These are phyloP conservation scores for Osmerus eperlanus DNA, from an alignment of 2,113 vertebrate species.

Conservation along the genomic window DNA sequence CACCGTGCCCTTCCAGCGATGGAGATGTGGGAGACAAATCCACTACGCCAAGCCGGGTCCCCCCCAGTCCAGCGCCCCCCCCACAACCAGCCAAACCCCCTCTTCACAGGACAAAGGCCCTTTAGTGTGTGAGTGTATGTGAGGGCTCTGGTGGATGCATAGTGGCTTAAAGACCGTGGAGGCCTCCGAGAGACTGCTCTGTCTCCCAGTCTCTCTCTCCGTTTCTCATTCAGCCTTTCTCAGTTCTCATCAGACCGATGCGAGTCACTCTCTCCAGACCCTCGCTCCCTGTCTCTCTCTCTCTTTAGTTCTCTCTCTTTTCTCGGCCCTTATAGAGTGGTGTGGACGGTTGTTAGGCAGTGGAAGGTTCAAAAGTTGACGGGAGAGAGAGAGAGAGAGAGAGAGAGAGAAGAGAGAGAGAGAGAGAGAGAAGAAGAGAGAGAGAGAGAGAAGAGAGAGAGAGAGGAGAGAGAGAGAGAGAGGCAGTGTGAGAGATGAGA, in stretches of 20 bases:
- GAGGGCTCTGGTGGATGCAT: conserved; percentile 74
- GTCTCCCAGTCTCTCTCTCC: conserved; percentile 11
- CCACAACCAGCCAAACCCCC: conserved; percentile 70
- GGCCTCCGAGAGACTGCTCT: conserved; percentile 62
- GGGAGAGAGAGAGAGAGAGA: background rate
- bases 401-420: too few species aligned
- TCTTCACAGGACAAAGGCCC: conserved; percentile 70
- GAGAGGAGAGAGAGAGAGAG: too few species aligned
- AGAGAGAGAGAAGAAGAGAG: background rate
- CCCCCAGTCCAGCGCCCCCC: conserved; percentile 54
- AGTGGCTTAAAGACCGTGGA: conserved; percentile 74
- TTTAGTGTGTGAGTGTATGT: conserved; percentile 71
- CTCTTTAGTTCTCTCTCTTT: conserved; percentile 8
- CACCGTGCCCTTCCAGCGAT: conserved; percentile 60
- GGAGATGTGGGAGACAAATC: conserved; percentile 72
- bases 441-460: too few species aligned
- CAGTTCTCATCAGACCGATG: conserved; percentile 23
- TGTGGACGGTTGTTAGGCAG: background rate
- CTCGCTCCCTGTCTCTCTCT: conserved; percentile 23
- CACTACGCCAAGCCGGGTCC: conserved; percentile 50
- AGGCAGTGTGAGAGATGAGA: conserved; percentile 26
- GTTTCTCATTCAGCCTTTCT: conserved; percentile 61
- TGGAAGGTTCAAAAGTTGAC: conserved; percentile 23
- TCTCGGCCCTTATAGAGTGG: background rate
- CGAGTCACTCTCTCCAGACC: conserved; percentile 36